These are phyloP conservation scores for Penaeus chinensis DNA, from an alignment of 1,140 invertebrate genomes.

Conservation along the genomic window DNA sequence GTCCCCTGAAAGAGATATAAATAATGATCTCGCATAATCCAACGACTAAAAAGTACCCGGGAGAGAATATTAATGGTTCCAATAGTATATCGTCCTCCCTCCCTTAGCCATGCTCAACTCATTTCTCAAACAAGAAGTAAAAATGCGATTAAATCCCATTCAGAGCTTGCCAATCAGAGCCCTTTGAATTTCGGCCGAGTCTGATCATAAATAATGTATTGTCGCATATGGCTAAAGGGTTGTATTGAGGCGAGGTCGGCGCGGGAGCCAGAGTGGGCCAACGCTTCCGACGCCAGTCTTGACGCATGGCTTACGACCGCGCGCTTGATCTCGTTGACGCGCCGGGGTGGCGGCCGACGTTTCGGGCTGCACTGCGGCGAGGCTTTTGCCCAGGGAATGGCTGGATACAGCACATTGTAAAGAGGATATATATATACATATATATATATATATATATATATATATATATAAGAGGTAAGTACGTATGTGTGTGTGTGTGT, in stretches of 20 bases:
- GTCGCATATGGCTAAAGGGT: constrained; percentile 46
- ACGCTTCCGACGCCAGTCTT: too few relatives aligned
- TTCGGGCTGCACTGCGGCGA: neutral
- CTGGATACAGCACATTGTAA: too few relatives aligned
- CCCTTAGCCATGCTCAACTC: neutral
- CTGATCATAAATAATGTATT: constrained; percentile 54
- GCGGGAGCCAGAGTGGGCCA: constrained; percentile 18
- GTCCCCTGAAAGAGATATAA: constrained; percentile 39
- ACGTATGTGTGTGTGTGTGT: too few relatives aligned
- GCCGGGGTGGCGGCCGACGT: too few relatives aligned
- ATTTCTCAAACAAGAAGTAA: constrained; percentile 53
- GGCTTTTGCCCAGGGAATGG: too few relatives aligned
- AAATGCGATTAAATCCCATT: constrained; percentile 50
- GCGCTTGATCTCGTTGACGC: too few relatives aligned
- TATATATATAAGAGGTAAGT: too few relatives aligned
- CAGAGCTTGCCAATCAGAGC: constrained; percentile 46
- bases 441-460: too few relatives aligned
- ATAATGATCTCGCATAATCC: constrained; percentile 44
- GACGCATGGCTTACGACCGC: too few relatives aligned
- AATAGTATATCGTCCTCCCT: constrained; percentile 20
- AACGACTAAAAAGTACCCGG: constrained; percentile 29
- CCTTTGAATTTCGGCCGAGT: constrained; percentile 31
- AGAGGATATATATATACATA: too few relatives aligned
- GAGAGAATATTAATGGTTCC: constrained; percentile 44
- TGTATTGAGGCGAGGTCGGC: constrained; percentile 23